Evolutionary conservation across 2,888 invertebrate genomes (phyloP).

Genomic region (Limnephilus auricula): DNA sequence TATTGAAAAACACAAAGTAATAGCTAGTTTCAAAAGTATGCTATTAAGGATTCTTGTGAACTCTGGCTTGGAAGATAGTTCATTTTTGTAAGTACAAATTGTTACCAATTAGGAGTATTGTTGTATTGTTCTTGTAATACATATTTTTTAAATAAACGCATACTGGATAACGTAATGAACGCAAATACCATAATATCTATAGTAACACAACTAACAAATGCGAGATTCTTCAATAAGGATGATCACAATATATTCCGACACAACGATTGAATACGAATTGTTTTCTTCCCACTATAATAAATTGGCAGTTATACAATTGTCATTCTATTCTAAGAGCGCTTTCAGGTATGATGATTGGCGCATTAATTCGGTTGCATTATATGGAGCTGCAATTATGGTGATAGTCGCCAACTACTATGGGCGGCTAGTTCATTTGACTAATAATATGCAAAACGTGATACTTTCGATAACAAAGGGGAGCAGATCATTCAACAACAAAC

Average conservation of each 20-base stretch:
- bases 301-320: slow-evolving; percentile 24
- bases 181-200: neutral
- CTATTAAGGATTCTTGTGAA: too few relatives aligned
- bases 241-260: neutral
- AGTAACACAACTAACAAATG: neutral
- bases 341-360: slow-evolving; percentile 10
- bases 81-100: too few relatives aligned
- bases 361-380: neutral
- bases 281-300: neutral
- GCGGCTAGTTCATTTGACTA: neutral
- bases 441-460: neutral
- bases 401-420: neutral
- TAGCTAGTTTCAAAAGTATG: too few relatives aligned
- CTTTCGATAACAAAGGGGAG: neutral
- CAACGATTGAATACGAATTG: neutral
- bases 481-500: neutral
- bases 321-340: neutral
- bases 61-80: too few relatives aligned
- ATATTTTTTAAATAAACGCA: neutral
- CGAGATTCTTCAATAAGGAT: neutral
- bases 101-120: too few relatives aligned
- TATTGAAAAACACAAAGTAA: too few relatives aligned
- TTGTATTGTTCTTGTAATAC: too few relatives aligned
- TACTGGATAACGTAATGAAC: too few relatives aligned
- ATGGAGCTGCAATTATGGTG: slow-evolving; percentile 19